Base-by-base conservation (phyloP, 64 coral and sea anemone genomes). In the Montipora efflorescens region DNA sequence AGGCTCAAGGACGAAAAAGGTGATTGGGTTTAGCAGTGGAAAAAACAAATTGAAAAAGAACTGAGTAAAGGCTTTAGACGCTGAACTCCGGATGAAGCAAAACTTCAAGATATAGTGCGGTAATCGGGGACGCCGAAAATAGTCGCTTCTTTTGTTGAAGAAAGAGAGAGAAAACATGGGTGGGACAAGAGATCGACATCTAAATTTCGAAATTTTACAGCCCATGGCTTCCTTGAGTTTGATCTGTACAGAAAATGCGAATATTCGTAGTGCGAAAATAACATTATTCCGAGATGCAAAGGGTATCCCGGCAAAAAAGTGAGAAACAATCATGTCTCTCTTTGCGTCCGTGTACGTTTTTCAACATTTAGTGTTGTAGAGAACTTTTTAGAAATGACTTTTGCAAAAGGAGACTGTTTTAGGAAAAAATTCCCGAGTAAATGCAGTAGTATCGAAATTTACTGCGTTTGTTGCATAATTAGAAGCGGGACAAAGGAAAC, bases 1-100 rank as follows among this genome's bases (percentile, higher is more conserved):
- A 86, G 82, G 15, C 82, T 86, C 47, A 86, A 86, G 16, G 82
- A 86, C 16, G 82, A 86, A 45, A 86, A 86, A 72, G 82, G 66
- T 11, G 82, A 86, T 15, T 86, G 82, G 82, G 82, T 86, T 59
- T 86, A 72, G 67, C 18, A 70, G 8, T 18, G 15, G 12, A 19
- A n/a, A 49, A 36, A 19, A 3, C 15, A 49, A 78, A 48, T 78
- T 45, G 46, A 19, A 78, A 8, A 18, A 15, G 47, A 78, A 4
- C 46, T 21, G 4, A 21, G 68, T n/a, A 3, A 23, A 21, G 36
- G 36, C 36, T 15, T 15, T 14, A 18, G 15, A 13, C 62, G 62
- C 12, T 71, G 19, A 71, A n/a, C 68, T 22, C 20, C 4, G 6
- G 53, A 11, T 57, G 53, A 57, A 57, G 53, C 53, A 57, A 57